Evolutionary conservation across 1,140 invertebrate genomes (phyloP).

Genomic region (Trissolcus basalis): DNA sequence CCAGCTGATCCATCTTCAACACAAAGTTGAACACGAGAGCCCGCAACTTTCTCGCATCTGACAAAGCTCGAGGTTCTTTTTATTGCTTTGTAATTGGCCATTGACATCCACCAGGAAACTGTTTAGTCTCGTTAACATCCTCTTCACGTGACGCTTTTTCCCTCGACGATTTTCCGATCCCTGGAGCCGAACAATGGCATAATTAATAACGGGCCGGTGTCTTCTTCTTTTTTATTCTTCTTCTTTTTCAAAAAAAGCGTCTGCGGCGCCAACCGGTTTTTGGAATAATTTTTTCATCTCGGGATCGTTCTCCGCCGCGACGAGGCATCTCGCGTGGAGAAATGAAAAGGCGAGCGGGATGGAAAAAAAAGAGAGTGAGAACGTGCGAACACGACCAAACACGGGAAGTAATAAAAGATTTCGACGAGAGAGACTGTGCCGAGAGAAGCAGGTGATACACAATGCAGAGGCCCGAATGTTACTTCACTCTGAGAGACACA

Average conservation of each 20-base stretch:
- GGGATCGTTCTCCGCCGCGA: not conserved
- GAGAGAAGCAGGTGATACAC: conserved; percentile 64
- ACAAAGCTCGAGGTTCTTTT: conserved; percentile 9
- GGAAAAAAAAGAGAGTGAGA: conserved; percentile 13
- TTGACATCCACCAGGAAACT: conserved; percentile 8
- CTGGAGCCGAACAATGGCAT: conserved; percentile 13
- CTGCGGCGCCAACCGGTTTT: conserved; percentile 36
- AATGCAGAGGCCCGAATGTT: conserved; percentile 46
- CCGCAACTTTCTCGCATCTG: not conserved
- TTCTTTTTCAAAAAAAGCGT: conserved; percentile 16
- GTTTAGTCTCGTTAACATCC: conserved; percentile 22
- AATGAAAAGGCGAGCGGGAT: conserved; percentile 1
- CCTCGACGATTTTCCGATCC: not conserved
- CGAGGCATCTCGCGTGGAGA: not conserved
- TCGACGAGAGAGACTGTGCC: conserved; percentile 41
- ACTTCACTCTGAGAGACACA: conserved; percentile 36
- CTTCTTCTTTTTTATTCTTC: too few species aligned
- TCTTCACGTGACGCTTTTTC: conserved; percentile 6
- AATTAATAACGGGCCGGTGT: conserved; percentile 7
- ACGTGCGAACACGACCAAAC: conserved; percentile 25
- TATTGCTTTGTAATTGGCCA: conserved; percentile 5
- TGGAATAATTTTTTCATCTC: conserved; percentile 22
- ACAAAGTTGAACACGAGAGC: not conserved
- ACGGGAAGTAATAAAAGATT: conserved; percentile 55
- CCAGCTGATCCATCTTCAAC: not conserved